Evolutionary conservation across 92 coral and sea anemone species (phyloP).

Genomic region (Palythoa grandis): DNA sequence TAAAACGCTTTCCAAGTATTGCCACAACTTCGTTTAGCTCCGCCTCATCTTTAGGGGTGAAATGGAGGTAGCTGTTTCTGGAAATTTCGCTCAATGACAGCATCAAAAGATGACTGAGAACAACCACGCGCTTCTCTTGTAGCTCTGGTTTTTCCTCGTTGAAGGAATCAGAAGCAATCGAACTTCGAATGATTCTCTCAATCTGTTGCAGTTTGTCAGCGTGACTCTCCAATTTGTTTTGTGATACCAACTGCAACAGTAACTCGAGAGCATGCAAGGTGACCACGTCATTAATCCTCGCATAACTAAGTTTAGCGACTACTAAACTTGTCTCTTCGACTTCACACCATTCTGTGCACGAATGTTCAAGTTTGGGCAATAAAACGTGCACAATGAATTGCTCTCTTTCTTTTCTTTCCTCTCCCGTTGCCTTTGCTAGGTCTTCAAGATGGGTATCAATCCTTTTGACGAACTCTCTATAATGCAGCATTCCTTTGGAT

Average conservation of each 20-base stretch:
- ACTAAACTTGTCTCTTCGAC: background rate
- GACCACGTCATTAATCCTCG: background rate
- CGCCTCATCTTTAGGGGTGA: background rate
- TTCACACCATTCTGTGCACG: background rate
- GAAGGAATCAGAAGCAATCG: background rate
- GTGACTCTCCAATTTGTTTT: background rate
- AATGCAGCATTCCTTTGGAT: background rate
- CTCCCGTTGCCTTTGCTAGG: background rate
- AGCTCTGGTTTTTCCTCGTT: background rate
- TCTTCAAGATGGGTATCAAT: background rate
- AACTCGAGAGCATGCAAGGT: background rate
- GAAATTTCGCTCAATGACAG: background rate
- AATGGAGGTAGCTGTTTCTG: background rate
- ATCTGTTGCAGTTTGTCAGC: slow-evolving; percentile 11
- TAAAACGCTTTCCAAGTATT: background rate
- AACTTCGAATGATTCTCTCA: slow-evolving; percentile 4
- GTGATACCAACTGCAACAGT: slow-evolving; percentile 1
- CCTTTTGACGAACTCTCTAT: background rate
- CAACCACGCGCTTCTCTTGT: background rate
- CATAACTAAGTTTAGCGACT: background rate
- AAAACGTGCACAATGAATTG: background rate
- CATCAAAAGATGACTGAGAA: slow-evolving; percentile 1
- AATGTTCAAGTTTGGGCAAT: slow-evolving; percentile 9
- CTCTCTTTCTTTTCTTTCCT: background rate
- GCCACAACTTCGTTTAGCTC: background rate